Conservation (phyloP, 1,140 invertebrate species). For the Tribolium madens region DNA sequence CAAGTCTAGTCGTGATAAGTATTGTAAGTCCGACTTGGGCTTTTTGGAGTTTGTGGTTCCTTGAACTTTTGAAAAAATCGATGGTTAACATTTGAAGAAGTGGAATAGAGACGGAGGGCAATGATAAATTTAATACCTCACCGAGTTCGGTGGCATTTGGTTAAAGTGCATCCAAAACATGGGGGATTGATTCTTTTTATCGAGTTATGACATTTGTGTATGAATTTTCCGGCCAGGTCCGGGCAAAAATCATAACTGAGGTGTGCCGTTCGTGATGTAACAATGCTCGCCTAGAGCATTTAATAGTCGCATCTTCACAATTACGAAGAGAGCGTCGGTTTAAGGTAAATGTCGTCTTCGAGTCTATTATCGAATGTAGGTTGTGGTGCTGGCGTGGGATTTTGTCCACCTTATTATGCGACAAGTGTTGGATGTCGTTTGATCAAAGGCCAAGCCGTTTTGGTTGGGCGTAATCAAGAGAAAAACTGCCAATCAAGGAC, state of each 20-base stretch:
- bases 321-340: conserved; percentile 41
- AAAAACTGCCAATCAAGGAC: conserved; percentile 14
- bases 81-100: conserved; percentile 35
- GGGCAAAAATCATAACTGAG: conserved; percentile 21
- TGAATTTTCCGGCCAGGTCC: background rate
- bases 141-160: conserved; percentile 36
- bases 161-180: conserved; percentile 35
- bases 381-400: conserved; percentile 43
- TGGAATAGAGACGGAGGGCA: conserved; percentile 19
- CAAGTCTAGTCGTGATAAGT: conserved; percentile 26
- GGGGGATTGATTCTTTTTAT: conserved; percentile 11
- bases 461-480: conserved; percentile 18
- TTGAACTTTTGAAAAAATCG: conserved; percentile 33
- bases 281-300: conserved; percentile 36
- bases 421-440: conserved; percentile 45
- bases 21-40: conserved; percentile 17
- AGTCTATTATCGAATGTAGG: conserved; percentile 45
- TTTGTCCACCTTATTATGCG: conserved; percentile 15
- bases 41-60: conserved; percentile 29
- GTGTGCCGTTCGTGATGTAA: conserved; percentile 47
- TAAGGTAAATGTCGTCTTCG: conserved; percentile 46
- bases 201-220: conserved; percentile 9
- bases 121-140: conserved; percentile 38
- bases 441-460: conserved; percentile 39
- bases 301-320: conserved; percentile 46